Conservation (phyloP, 1,140 invertebrate species). For the Mycetomoellerius zeteki region DNA sequence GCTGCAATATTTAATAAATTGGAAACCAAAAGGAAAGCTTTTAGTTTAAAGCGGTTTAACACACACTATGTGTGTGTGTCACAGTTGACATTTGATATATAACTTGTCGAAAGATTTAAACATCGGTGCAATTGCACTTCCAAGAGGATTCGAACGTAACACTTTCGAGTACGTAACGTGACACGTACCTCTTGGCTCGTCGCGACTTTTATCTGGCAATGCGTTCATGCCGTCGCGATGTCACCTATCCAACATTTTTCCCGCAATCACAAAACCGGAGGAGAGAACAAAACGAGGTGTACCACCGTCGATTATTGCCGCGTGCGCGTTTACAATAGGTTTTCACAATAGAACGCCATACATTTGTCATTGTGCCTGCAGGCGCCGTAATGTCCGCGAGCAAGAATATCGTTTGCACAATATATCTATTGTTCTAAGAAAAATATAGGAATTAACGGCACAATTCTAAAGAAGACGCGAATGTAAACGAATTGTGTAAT, state of each 20-base stretch:
- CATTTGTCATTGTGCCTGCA: slow-evolving; percentile 23
- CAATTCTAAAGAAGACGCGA: not conserved
- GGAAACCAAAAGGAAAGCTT: not conserved
- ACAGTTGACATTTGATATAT: slow-evolving; percentile 15
- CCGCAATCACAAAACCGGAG: slow-evolving; percentile 28
- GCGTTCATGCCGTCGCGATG: slow-evolving; percentile 4
- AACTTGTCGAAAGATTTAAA: slow-evolving; percentile 26
- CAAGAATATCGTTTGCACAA: slow-evolving; percentile 35
- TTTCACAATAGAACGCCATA: slow-evolving; percentile 56
- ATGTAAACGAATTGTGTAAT: not conserved
- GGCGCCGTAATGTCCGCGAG: slow-evolving; percentile 8
- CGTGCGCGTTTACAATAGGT: slow-evolving; percentile 54
- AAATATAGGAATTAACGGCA: slow-evolving; percentile 25
- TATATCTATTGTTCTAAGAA: slow-evolving; percentile 50
- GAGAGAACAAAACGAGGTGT: slow-evolving; percentile 51
- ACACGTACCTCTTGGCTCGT: slow-evolving; percentile 30
- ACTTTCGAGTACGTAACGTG: slow-evolving; percentile 11
- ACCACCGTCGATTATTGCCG: slow-evolving; percentile 59
- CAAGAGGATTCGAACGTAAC: slow-evolving; percentile 12
- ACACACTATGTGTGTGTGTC: not conserved
- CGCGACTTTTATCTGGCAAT: slow-evolving; percentile 44
- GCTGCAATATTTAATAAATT: slow-evolving; percentile 16
- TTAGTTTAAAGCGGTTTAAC: not conserved
- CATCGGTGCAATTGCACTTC: slow-evolving; percentile 2
- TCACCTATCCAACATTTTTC: slow-evolving; percentile 6